Evolutionary conservation across 1,140 invertebrate species (phyloP).

Genomic region (Ceratosolen solmsi): DNA sequence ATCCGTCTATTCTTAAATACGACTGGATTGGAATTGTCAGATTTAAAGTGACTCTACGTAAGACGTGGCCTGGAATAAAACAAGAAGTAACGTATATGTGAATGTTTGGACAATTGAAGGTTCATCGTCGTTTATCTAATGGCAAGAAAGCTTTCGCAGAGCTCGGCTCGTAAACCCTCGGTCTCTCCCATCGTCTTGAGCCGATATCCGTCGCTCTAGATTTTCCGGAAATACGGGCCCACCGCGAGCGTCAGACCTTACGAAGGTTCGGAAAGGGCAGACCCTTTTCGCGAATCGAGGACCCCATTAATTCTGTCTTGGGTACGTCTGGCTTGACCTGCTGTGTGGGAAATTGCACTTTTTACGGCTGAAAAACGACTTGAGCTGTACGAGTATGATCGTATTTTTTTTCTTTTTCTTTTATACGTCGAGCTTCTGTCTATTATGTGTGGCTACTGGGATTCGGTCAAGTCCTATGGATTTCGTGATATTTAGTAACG

Average conservation of each 20-base stretch:
- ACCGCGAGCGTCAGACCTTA: not conserved
- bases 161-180: not conserved
- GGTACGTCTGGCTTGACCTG: conserved; percentile 4
- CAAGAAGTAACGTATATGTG: too few species aligned
- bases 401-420: not conserved
- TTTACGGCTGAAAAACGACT: conserved; percentile 42
- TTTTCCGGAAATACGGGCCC: conserved; percentile 49
- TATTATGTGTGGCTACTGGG: not conserved
- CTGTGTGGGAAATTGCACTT: conserved; percentile 47
- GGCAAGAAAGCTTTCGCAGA: not conserved
- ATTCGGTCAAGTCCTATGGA: not conserved
- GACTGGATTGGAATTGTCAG: not conserved
- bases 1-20: too few species aligned
- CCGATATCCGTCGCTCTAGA: conserved; percentile 25
- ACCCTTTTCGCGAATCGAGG: conserved; percentile 29
- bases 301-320: conserved; percentile 34
- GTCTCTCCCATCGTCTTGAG: not conserved
- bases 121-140: not conserved
- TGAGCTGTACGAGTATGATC: not conserved
- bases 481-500: not conserved
- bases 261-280: conserved; percentile 1
- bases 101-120: too few species aligned
- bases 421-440: not conserved
- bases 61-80: too few species aligned
- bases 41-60: not conserved